Conservation (phyloP, 1,140 invertebrate genomes). For the Lepidurus apus region DNA sequence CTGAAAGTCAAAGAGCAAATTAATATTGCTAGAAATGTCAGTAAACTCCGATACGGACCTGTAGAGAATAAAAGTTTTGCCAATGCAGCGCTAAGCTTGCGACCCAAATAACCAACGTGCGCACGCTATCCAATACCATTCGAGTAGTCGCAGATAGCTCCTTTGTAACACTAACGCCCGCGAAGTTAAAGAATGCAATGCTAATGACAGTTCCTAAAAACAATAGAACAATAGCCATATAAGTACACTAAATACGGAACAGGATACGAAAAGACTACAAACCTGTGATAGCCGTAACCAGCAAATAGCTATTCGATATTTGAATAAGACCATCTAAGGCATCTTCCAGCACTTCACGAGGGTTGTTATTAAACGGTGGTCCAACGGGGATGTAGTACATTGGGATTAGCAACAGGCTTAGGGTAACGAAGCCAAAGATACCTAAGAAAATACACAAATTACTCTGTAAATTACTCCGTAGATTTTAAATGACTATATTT, state of each 20-base stretch:
- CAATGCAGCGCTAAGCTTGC: constrained; percentile 66
- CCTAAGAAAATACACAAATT: constrained; percentile 47
- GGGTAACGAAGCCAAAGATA: constrained; percentile 75
- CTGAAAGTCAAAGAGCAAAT: constrained; percentile 42
- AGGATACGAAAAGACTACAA: constrained; percentile 38
- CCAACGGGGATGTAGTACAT: constrained; percentile 75
- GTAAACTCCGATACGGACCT: constrained; percentile 49
- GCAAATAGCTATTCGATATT: constrained; percentile 60
- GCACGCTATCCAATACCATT: constrained; percentile 84
- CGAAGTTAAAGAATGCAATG: constrained; percentile 95
- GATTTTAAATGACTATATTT: constrained; percentile 34
- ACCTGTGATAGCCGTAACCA: constrained; percentile 63
- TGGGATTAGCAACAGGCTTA: constrained; percentile 67
- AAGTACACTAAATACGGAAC: neutral
- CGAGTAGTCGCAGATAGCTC: constrained; percentile 85
- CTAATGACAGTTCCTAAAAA: constrained; percentile 74
- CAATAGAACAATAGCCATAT: constrained; percentile 20
- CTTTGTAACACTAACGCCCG: constrained; percentile 92
- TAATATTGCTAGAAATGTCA: neutral
- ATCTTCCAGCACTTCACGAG: constrained; percentile 76
- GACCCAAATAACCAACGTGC: constrained; percentile 84
- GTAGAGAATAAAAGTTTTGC: constrained; percentile 74
- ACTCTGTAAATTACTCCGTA: constrained; percentile 22
- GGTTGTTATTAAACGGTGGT: constrained; percentile 69
- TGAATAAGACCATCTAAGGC: constrained; percentile 75